Base-by-base conservation (phyloP, 2,888 invertebrate genomes). In the Arge pagana region DNA sequence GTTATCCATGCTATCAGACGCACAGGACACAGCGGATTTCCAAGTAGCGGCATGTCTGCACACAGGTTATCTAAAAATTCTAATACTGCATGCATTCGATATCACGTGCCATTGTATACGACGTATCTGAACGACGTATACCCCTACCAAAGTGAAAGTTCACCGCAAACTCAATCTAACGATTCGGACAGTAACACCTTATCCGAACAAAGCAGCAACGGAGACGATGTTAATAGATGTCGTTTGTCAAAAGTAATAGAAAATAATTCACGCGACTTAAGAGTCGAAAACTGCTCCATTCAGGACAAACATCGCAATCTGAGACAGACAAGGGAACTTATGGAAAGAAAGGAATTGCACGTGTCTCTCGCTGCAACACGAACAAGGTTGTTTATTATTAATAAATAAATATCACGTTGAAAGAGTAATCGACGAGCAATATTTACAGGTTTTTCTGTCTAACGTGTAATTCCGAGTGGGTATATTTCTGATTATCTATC, bases 21-120 rank as follows among this genome's bases (percentile, higher is more conserved):
- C 64, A 80, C 80, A 50, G 80, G 79, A 67, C 80, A 79, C 55
- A 73, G 77, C 59, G 79, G 80, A 66, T 76, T 80, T 62, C 78
- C 79, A 45, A 70, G 70, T 61, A 65, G 71, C 55, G 70, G 68
- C 62, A 74, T 70, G 63, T 71, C 78, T 58, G 72, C 78, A 64
- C 80, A 81, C 81, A 81, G 81, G 81, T 81, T 80, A 80, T 71
- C 68, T 66, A 68, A 71, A 59, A 64, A 68, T 70, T 70, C 66
- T 67, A 66, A 64, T 68, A 64, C 60, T 65, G 68, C 71, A 68
- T 70, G 67, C 61, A 66, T 65, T 60, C 60, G 58, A 51, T 66
- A 65, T 65, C 59, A 58, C 50, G 62, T 60, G 61, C 59, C 64
- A 58, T 45, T 67, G 64, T 67, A 66, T 64, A 57, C 65, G 64